Conservation (phyloP, 2,797 vertebrate genomes). For the Sitta carolinensis region DNA sequence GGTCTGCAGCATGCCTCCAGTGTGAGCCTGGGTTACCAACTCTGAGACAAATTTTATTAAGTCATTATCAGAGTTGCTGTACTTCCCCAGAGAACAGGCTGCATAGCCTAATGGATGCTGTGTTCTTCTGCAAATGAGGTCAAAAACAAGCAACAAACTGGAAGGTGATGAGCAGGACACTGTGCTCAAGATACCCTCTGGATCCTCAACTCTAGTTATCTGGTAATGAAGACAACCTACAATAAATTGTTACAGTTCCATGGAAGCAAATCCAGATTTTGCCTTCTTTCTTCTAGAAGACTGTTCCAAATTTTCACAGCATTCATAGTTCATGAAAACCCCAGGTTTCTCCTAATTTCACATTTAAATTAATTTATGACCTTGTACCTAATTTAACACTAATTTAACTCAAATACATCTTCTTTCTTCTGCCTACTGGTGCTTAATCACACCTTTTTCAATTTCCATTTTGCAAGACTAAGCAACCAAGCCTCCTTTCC, state of each 20-base stretch:
- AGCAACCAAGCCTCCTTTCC: neutral
- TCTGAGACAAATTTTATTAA: neutral
- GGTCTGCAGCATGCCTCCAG: neutral
- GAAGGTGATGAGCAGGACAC: fast-evolving
- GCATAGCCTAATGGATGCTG: neutral
- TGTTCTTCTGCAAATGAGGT: neutral
- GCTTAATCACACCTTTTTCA: neutral
- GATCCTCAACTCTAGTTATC: neutral
- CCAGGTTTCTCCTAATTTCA: neutral
- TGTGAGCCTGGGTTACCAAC: neutral
- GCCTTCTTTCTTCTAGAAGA: neutral
- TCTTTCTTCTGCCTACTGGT: neutral
- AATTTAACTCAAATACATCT: neutral
- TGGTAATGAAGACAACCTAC: neutral
- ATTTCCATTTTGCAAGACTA: neutral
- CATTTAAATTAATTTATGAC: neutral
- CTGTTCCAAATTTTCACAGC: neutral
- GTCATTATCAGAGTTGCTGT: neutral
- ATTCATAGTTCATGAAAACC: neutral
- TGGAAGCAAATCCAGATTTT: neutral
- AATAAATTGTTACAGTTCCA: neutral
- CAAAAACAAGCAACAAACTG: neutral
- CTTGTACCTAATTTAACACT: neutral
- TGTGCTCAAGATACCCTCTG: neutral
- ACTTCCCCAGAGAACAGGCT: neutral